phyloP scores from a whole-genome alignment of 1,140 invertebrate species.

The Hormaphis cornu region DNA sequence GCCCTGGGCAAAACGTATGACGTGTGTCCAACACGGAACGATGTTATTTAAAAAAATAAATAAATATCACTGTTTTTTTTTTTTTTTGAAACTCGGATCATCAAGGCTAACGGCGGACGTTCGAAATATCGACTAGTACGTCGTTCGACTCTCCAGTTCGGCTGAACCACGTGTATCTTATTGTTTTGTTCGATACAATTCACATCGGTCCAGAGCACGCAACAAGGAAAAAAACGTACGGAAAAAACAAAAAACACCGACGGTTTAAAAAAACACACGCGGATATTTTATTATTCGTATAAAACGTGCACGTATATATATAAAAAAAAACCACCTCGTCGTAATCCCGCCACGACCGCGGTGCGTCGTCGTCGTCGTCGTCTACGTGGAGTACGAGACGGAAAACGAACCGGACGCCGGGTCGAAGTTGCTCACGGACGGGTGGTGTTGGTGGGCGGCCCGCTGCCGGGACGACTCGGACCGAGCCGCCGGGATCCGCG shows the following conservation, averaged over 20 bases:
- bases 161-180: background rate
- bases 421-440: slow-evolving; percentile 52
- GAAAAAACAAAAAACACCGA: no score
- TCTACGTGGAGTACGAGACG: slow-evolving; percentile 58
- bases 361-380: background rate
- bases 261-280: no score
- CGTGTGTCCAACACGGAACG: no score
- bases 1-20: slow-evolving; percentile 7
- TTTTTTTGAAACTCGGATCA: background rate
- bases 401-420: slow-evolving; percentile 59
- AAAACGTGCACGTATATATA: no score
- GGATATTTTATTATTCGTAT: no score
- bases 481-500: slow-evolving; percentile 38
- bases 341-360: no score
- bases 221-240: no score
- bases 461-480: slow-evolving; percentile 42
- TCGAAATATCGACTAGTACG: slow-evolving; percentile 1
- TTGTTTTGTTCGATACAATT: no score
- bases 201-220: no score
- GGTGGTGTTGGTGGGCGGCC: slow-evolving; percentile 50
- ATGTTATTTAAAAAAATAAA: no score
- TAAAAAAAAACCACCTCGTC: no score
- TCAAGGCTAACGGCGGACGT: background rate
- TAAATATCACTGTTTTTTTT: no score
- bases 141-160: background rate